These are phyloP conservation scores for Natrix natrix DNA, from an alignment of 2,797 vertebrate species.

Conservation along the genomic window DNA sequence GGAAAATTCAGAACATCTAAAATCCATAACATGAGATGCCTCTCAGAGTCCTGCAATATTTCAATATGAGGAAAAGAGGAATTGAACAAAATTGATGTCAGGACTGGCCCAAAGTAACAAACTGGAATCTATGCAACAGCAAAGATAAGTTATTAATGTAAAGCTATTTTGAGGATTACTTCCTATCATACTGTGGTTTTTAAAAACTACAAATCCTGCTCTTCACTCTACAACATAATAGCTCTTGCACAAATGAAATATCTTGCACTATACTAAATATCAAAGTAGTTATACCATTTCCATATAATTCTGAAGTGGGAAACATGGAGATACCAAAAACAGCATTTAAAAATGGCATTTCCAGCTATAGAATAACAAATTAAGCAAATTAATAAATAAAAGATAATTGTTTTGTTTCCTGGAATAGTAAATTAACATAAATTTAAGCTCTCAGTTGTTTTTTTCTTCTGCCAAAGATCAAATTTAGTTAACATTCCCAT, in stretches of 20 bases:
- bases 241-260: not conserved
- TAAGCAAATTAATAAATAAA: slow-evolving; percentile 6
- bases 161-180: not conserved
- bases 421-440: not conserved
- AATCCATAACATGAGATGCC: not conserved
- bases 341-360: not conserved
- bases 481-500: not conserved
- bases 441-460: not conserved
- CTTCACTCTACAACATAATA: not conserved
- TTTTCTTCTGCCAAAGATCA: not conserved
- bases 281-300: not conserved
- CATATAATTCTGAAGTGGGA: not conserved
- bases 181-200: not conserved
- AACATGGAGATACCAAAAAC: not conserved
- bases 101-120: not conserved
- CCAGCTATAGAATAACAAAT: not conserved
- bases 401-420: slow-evolving; percentile 4
- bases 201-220: not conserved
- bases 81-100: not conserved
- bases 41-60: not conserved
- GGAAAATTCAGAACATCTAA: not conserved
- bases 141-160: not conserved
- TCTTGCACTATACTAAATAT: not conserved
- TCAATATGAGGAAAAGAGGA: not conserved
- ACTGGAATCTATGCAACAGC: not conserved